phyloP scores from a whole-genome alignment of 2,113 vertebrate species.

The Rhinopomastus cyanomelas region DNA sequence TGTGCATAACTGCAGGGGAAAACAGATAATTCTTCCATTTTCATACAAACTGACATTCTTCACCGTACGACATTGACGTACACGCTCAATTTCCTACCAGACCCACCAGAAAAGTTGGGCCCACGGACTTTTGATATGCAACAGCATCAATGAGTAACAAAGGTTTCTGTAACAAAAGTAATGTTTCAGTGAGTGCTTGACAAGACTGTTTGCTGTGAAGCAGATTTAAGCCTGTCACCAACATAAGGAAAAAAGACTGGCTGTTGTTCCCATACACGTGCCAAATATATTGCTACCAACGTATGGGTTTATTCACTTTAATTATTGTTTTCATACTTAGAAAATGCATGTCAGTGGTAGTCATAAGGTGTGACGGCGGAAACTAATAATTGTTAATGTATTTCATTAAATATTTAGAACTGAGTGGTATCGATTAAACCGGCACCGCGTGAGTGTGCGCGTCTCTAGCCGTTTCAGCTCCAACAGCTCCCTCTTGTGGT shows the following conservation, averaged over 20 bases:
- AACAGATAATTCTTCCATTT: constrained; percentile 62
- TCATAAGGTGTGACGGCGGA: constrained; percentile 52
- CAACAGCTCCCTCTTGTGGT: constrained; percentile 80
- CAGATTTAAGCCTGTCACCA: constrained; percentile 61
- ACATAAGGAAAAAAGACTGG: constrained; percentile 39
- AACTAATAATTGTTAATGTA: constrained; percentile 75
- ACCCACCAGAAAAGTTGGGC: constrained; percentile 48
- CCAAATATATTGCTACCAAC: constrained; percentile 38
- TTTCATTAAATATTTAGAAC: constrained; percentile 74
- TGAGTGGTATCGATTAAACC: constrained; percentile 48
- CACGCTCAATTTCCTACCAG: not conserved
- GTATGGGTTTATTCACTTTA: constrained; percentile 64
- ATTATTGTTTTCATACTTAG: constrained; percentile 72
- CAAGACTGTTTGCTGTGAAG: constrained; percentile 54
- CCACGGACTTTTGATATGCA: not conserved
- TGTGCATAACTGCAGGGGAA: constrained; percentile 70
- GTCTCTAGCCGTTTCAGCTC: constrained; percentile 60
- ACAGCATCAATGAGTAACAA: constrained; percentile 16
- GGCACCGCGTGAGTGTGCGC: not conserved
- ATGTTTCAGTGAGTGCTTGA: constrained; percentile 50
- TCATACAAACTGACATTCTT: constrained; percentile 63
- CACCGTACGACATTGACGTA: not conserved
- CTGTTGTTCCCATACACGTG: constrained; percentile 31
- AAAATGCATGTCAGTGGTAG: constrained; percentile 62
- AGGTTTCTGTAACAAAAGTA: constrained; percentile 41